Evolutionary conservation across 2,113 vertebrate genomes (phyloP).

Genomic region (Laticauda laticaudata): DNA sequence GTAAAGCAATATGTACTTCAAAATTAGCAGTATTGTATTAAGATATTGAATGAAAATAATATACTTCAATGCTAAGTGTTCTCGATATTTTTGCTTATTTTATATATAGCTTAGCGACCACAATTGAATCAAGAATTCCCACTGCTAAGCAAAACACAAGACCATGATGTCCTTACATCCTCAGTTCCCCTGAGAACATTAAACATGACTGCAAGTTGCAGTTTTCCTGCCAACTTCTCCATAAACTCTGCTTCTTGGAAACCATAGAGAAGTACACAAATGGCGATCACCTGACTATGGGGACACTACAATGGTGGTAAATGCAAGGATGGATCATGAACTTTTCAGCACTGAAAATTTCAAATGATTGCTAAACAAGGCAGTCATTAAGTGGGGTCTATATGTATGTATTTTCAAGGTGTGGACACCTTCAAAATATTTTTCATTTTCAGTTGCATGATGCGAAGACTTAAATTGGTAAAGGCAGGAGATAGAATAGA

Average conservation of each 20-base stretch:
- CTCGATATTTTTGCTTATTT: background rate
- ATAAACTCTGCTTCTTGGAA: background rate
- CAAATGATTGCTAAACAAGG: background rate
- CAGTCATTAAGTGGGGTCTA: background rate
- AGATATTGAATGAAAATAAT: background rate
- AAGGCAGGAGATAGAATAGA: background rate
- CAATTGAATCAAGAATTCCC: background rate
- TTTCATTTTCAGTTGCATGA: background rate
- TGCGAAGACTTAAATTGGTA: background rate
- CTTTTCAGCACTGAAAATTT: background rate
- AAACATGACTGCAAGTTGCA: background rate
- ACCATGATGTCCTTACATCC: background rate
- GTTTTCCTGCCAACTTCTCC: background rate
- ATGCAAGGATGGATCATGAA: background rate
- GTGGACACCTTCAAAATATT: background rate
- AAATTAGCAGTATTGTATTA: background rate
- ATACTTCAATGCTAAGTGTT: background rate
- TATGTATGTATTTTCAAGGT: accelerated
- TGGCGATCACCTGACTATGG: background rate
- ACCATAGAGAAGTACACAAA: background rate
- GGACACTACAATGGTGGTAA: background rate
- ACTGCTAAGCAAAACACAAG: background rate
- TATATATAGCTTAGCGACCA: background rate
- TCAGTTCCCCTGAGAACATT: background rate
- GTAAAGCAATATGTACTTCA: background rate